Base-by-base conservation (phyloP, 35 echinoderm and acorn worm species). In the Hemicentrotus pulcherrimus region DNA sequence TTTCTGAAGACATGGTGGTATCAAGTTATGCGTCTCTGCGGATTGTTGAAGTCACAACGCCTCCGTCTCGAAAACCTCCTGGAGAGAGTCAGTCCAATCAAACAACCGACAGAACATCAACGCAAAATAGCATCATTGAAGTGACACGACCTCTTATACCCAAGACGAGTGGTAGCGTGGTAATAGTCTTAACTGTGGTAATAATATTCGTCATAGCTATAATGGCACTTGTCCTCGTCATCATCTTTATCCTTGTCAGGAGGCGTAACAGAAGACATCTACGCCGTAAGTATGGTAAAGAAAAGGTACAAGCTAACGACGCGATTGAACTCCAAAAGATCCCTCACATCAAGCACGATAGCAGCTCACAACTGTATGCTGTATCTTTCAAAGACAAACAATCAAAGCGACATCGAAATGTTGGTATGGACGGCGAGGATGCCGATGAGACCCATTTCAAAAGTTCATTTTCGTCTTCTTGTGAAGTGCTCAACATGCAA, bases 41-140 rank as follows among this genome's bases (percentile, higher is more conserved):
- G n/a, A 47, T 90, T 41, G 88, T 90, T 13, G 88, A 90, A 90
- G 32, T 47, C 32, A 90, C 88, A 90, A 90, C 88, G 14, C 88
- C 46, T 18, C 0, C 4, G 12, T 24, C 88, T 45, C 88, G 31
- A 33, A 90, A 32, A 90, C 88, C 88, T 24, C 88, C 88, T 28
- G 88, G 32, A 45, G 88, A 90, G 1, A 90, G 88, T 47, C 88
- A 90, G 33, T 33, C 88, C 9, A 90, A 90, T 47, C 32, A 19
- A 4, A 45, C 88, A 47, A 90, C 46, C 46, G 88, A 35, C 19
- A 15, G 15, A 47, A 90, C 88, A 8, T 30, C 65, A 0, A 78
- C 28, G 19, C 22, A 4, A 28, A 78, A 78, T 78, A n/a, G 28
- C 7, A n/a, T 78, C 65, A n/a, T 78, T n/a, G 65, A 28, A 78